Evolutionary conservation across 2,797 vertebrate species (phyloP).

Genomic region (Morelia viridis): DNA sequence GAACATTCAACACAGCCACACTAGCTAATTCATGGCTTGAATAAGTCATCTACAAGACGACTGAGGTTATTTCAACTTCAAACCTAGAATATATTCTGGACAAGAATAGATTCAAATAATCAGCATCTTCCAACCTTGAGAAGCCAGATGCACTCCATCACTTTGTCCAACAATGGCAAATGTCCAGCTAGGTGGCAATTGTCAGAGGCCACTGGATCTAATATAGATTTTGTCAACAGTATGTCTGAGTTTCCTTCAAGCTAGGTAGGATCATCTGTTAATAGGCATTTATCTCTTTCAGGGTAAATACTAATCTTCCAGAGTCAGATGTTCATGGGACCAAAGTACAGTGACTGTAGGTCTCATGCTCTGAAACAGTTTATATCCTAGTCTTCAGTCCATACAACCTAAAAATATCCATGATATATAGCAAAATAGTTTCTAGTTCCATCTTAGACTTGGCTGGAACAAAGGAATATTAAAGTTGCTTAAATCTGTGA

Average conservation of each 20-base stretch:
- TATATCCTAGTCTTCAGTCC: background rate
- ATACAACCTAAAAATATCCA: background rate
- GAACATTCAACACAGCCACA: background rate
- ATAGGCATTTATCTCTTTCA: background rate
- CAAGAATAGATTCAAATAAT: background rate
- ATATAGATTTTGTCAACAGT: background rate
- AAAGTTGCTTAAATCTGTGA: background rate
- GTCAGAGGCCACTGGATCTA: background rate
- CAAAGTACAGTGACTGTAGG: background rate
- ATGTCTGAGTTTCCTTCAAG: background rate
- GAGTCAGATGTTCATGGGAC: background rate
- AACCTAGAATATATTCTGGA: background rate
- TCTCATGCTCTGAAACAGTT: background rate
- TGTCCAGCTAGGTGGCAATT: background rate
- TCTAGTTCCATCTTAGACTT: background rate
- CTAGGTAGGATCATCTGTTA: background rate
- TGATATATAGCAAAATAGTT: background rate
- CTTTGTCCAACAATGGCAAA: background rate
- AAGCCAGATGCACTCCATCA: background rate
- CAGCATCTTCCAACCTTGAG: background rate
- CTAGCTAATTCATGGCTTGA: background rate
- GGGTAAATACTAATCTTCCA: background rate
- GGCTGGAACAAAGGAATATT: background rate
- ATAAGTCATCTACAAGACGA: background rate
- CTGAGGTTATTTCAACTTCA: background rate